Conservation (phyloP, 2,113 vertebrate species). For the Cariama cristata region DNA sequence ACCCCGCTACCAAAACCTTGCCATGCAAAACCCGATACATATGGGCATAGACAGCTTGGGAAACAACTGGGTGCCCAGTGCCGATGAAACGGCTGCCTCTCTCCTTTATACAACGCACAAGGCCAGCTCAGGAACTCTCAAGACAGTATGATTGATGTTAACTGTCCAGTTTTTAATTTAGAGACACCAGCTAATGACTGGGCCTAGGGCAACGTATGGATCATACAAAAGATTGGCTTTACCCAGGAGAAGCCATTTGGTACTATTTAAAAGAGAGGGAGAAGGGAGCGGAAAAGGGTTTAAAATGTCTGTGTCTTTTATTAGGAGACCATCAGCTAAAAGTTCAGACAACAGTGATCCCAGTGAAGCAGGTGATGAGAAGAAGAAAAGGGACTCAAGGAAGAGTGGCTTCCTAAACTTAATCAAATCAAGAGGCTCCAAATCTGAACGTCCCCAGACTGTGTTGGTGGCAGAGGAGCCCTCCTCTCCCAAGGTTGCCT, state of each 20-base stretch:
- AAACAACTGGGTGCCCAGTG: background rate
- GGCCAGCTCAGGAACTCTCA: background rate
- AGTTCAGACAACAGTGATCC: conserved; percentile 86
- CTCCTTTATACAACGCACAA: background rate
- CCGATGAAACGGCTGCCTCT: background rate
- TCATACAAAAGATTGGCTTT: background rate
- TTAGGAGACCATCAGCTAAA: conserved; percentile 80
- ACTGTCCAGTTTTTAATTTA: background rate
- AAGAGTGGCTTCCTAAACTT: conserved; percentile 95
- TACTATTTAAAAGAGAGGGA: background rate
- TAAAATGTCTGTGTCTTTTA: conserved; percentile 9
- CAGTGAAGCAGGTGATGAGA: conserved; percentile 80
- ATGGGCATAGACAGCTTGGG: background rate
- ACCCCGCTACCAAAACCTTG: background rate
- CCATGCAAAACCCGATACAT: background rate
- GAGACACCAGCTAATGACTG: background rate
- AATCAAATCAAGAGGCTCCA: conserved; percentile 89
- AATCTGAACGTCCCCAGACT: conserved; percentile 83
- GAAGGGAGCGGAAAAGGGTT: background rate
- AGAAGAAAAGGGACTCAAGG: conserved; percentile 92
- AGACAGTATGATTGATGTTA: background rate
- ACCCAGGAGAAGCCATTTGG: background rate
- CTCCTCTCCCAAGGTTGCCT: conserved; percentile 79
- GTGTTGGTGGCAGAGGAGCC: conserved; percentile 81
- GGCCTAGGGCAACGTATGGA: background rate